phyloP scores from a whole-genome alignment of 2,797 vertebrate species.

The Threskiornis aethiopicus region DNA sequence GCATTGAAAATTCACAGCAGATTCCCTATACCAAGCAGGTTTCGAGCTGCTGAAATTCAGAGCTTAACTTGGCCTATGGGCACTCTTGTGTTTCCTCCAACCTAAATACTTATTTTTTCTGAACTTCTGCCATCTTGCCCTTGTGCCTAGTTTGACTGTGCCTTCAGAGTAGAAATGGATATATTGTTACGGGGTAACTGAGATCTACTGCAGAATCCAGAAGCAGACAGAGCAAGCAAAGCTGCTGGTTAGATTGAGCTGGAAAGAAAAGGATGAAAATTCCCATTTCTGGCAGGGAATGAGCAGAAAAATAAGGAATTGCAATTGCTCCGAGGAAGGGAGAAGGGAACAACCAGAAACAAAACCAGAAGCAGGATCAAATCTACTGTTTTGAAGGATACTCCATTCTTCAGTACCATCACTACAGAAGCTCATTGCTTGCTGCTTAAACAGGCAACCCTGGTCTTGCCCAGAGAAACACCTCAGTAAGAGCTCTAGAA shows the following conservation, averaged over 20 bases:
- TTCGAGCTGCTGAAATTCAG: background rate
- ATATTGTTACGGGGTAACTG: background rate
- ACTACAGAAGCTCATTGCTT: background rate
- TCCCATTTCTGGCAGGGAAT: background rate
- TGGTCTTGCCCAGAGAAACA: background rate
- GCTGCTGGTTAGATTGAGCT: background rate
- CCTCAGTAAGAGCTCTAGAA: background rate
- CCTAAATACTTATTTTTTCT: background rate
- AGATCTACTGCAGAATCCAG: background rate
- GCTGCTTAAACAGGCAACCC: background rate
- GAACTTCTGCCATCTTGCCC: background rate
- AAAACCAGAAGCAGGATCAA: background rate
- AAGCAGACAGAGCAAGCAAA: background rate
- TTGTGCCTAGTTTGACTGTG: background rate
- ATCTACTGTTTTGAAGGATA: background rate
- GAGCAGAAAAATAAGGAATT: background rate
- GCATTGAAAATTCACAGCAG: background rate
- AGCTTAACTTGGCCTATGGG: background rate
- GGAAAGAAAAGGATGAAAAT: background rate
- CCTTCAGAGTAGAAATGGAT: background rate
- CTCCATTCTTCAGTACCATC: background rate
- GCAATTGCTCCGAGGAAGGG: background rate
- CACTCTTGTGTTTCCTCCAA: background rate
- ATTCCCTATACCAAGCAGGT: background rate
- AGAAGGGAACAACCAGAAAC: background rate